Evolutionary conservation across 2,888 invertebrate species (phyloP), one percentile per base, ranked within the genome.

Genomic region (Mylabris sibirica): DNA sequence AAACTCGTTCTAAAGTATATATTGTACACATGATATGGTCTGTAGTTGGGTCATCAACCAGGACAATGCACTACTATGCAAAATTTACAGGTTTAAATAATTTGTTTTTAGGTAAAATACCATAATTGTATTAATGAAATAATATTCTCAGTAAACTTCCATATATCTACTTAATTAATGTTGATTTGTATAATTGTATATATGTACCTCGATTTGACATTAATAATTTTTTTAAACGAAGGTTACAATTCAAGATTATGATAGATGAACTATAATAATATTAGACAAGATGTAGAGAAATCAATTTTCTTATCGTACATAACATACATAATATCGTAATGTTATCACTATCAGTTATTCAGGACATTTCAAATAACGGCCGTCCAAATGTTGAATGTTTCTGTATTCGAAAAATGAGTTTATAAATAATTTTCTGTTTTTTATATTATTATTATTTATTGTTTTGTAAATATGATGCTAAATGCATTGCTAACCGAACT

Each of bases 11-110:
- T 59, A 61, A 59, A 62, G 44, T 53, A 44, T 53, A 44, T 57
- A 67, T 67, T 67, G 64, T 67, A 64, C 38, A 60, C 64, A 44
- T 63, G 62, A 62, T 62, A 66, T 38, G 30, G 60, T 61, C 61
- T 57, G 30, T 14, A 49, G 63, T 60, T 63, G 60, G 24, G 59
- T 53, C 60, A 49, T 65, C 30, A 60, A 60, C 57, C 60, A 60
- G 67, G 67, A 41, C 67, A 60, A 49, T 64, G 64, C 60, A 67
- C 64, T 53, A 57, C 24, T n/a, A 24, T 26, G 57, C 26, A 26
- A 57, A 57, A 57, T 57, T 57, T 49, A 49, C 49, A 49, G 20
- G 9, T 49, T 49, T 6, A 49, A 49, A n/a, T n/a, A n/a, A 49
- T 20, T 49, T 49, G 6, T 49, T 20, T 49, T 20, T 11, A 11